Evolutionary conservation across 2,888 invertebrate species (phyloP), one percentile per base, ranked within the genome.

Genomic region (Drosophila barbarae): DNA sequence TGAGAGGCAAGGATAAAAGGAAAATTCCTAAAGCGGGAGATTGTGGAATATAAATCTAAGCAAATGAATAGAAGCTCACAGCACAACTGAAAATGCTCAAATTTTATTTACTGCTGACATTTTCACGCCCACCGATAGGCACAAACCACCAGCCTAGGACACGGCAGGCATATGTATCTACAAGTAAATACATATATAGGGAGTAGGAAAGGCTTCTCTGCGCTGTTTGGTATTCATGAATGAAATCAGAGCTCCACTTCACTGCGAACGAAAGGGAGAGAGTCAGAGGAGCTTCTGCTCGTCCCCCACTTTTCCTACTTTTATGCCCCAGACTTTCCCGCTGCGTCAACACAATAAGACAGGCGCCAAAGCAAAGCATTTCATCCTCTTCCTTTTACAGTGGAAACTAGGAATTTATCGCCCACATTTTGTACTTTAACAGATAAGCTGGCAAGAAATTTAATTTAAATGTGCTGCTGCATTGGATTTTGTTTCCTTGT

Each of bases 51-150:
- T 55, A 65, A 65, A 65, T 55, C 39, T 38, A 39, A 47, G 39
- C 49, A 44, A 59, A 55, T 35, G 52, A 42, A 26, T 51, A 59
- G 39, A 50, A 65, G 53, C 53, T 35, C 38, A 63, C 38, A 63
- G 39, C 64, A 39, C 47, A 47, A 42, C 64, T 50, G 53, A 65
- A 64, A 74, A 71, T 66, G 66, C 64, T 73, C 49, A 71, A 75
- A 73, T 77, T 73, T 73, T 82, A 77, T 79, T 77, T 79, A 82
- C 82, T 71, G 79, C 73, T 79, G 83, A 70, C 75, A 76, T 65
- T 71, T 77, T 50, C 64, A 76, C 77, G 75, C 82, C 77, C 75
- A 52, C 65, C 34, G 36, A 61, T 69, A 52, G 23, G 21, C 8
- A 47, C 13, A 41, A 9, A 15, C 21, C 13, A 18, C 2, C 15